phyloP scores from a whole-genome alignment of 2,888 invertebrate genomes.

The Nemotelus nigrinus region DNA sequence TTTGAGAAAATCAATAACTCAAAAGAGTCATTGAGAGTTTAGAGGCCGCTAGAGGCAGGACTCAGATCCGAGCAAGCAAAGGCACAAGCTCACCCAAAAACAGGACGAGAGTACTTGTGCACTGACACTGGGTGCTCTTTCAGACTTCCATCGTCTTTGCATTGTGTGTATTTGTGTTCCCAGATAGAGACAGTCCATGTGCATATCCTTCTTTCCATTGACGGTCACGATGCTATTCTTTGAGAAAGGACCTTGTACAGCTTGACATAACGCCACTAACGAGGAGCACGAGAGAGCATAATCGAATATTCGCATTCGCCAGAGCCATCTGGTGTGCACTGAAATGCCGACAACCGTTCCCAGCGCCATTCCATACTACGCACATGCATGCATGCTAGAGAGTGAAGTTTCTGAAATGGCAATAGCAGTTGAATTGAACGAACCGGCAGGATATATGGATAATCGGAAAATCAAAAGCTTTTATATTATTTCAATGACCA shows the following conservation, averaged over 20 bases:
- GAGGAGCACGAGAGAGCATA: conserved; percentile 8
- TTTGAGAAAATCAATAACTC: conserved; percentile 43
- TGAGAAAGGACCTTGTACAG: conserved; percentile 40
- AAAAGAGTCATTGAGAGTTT: conserved; percentile 38
- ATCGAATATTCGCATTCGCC: not conserved
- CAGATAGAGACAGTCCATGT: conserved; percentile 27
- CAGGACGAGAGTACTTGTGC: conserved; percentile 21
- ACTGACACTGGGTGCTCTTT: conserved; percentile 31
- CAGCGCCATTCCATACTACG: not conserved
- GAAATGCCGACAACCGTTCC: not conserved
- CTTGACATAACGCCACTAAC: conserved; percentile 8
- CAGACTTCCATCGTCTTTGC: conserved; percentile 6
- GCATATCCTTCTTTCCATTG: conserved; percentile 40
- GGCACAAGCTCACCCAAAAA: not conserved
- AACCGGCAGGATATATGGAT: not conserved
- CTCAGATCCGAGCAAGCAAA: not conserved
- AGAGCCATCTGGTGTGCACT: conserved; percentile 13
- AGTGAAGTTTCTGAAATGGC: not conserved
- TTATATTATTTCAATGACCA: no score
- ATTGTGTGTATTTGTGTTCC: conserved; percentile 11
- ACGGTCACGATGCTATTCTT: conserved; percentile 42
- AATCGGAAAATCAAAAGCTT: no score
- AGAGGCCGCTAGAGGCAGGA: conserved; percentile 36
- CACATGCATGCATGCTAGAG: not conserved
- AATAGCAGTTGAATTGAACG: not conserved